Conservation (phyloP, 2,113 vertebrate genomes). For the Anguilla japonica region DNA sequence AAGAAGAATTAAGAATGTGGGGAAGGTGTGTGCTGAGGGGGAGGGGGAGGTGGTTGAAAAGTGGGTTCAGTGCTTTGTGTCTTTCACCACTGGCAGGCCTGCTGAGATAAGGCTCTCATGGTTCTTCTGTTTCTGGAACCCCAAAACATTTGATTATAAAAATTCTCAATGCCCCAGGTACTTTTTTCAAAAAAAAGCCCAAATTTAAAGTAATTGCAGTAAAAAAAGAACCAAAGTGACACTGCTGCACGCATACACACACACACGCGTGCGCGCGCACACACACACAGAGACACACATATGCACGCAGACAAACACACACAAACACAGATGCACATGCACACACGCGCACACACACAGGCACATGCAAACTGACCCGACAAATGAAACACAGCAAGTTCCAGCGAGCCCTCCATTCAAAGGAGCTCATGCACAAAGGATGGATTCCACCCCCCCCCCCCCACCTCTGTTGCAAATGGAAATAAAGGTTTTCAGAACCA, state of each 20-base stretch:
- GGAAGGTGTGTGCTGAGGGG: not conserved
- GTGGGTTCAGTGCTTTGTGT: not conserved
- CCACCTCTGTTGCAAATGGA: not conserved
- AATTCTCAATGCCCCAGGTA: not conserved
- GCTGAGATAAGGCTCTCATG: not conserved
- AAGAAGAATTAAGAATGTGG: not conserved
- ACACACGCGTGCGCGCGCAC: not conserved
- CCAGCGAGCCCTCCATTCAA: constrained; percentile 16
- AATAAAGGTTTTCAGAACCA: not conserved
- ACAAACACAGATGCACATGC: constrained; percentile 43
- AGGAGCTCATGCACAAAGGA: constrained; percentile 7
- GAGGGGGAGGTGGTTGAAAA: not conserved
- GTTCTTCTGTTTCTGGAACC: not conserved
- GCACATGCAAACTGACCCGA: constrained; percentile 30
- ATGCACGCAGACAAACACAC: not conserved
- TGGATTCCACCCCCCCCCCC: not conserved
- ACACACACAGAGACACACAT: not conserved
- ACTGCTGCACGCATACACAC: constrained; percentile 25
- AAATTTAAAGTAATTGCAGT: not conserved
- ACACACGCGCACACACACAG: constrained; percentile 47
- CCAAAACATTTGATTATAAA: not conserved
- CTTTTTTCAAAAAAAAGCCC: constrained; percentile 7
- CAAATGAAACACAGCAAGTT: not conserved
- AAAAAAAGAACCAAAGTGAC: not conserved
- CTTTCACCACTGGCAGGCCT: not conserved